Evolutionary conservation across 2,888 invertebrate species (phyloP).

Genomic region (Imbricaverruca yamaguchii): DNA sequence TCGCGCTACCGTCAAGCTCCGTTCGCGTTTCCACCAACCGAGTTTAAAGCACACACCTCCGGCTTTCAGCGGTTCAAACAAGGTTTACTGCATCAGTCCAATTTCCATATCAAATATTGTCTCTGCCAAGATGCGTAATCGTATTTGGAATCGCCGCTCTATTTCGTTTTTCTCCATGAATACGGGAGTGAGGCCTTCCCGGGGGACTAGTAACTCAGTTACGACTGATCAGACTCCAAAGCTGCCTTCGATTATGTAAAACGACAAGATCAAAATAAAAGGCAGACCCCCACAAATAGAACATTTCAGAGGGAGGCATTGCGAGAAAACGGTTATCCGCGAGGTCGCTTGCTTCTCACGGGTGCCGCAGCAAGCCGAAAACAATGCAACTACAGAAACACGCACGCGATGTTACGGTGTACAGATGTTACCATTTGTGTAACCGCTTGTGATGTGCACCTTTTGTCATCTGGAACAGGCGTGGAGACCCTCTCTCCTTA

Average conservation of each 20-base stretch:
- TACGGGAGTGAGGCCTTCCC: not conserved
- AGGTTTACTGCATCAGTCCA: slow-evolving; percentile 9
- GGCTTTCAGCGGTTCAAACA: not conserved
- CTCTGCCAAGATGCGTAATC: not conserved
- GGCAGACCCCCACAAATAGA: slow-evolving; percentile 7
- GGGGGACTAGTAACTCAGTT: not conserved
- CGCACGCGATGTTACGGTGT: too few relatives aligned
- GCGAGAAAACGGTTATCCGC: not conserved
- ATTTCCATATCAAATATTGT: slow-evolving; percentile 21
- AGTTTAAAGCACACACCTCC: not conserved
- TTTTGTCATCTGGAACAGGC: too few relatives aligned
- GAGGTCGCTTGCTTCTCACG: too few relatives aligned
- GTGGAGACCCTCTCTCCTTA: too few relatives aligned
- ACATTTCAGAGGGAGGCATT: not conserved
- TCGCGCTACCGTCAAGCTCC: not conserved
- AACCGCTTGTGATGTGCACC: too few relatives aligned
- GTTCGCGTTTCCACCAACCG: not conserved
- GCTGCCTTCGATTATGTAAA: slow-evolving; percentile 20
- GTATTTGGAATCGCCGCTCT: not conserved
- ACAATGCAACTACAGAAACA: too few relatives aligned
- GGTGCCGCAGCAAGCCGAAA: too few relatives aligned
- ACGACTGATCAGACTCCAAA: slow-evolving; percentile 8
- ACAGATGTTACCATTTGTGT: too few relatives aligned
- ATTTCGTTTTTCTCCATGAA: slow-evolving; percentile 21
- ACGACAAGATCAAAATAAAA: slow-evolving; percentile 11